These are phyloP conservation scores for Misgurnus anguillicaudatus DNA, from an alignment of 2,113 vertebrate species.

Conservation along the genomic window DNA sequence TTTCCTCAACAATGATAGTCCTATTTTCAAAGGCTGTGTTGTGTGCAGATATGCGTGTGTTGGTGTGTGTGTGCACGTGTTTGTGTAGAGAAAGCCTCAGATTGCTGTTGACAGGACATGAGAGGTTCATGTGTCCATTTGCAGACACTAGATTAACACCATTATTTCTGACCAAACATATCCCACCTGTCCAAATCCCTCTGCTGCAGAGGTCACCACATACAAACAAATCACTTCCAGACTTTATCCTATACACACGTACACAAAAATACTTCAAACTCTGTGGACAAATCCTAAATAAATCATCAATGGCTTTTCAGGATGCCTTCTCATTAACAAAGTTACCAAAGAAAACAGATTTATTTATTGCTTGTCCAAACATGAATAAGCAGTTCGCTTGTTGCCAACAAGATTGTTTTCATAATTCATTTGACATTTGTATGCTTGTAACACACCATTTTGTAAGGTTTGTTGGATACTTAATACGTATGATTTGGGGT, in stretches of 20 bases:
- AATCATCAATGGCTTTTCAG: neutral
- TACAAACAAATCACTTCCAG: conserved; percentile 51
- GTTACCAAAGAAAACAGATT: neutral
- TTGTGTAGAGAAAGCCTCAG: neutral
- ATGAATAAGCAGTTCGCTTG: no score
- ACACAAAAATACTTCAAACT: neutral
- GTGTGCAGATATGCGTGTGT: neutral
- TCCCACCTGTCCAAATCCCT: conserved; percentile 60
- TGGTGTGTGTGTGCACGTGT: neutral
- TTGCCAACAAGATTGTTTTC: no score
- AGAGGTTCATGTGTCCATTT: conserved; percentile 51
- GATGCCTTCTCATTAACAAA: neutral
- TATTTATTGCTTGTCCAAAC: no score
- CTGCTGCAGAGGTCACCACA: conserved; percentile 52
- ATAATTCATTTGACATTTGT: no score
- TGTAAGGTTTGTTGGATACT: no score
- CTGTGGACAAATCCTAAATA: no score
- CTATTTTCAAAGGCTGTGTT: neutral
- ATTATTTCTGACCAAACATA: conserved; percentile 58
- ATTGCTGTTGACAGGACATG: conserved; percentile 48
- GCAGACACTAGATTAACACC: conserved; percentile 58
- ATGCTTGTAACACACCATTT: no score
- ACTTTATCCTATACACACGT: neutral
- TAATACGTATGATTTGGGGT: no score
- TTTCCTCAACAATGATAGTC: neutral